Evolutionary conservation across 1,140 invertebrate genomes (phyloP).

Genomic region (Diprion similis): DNA sequence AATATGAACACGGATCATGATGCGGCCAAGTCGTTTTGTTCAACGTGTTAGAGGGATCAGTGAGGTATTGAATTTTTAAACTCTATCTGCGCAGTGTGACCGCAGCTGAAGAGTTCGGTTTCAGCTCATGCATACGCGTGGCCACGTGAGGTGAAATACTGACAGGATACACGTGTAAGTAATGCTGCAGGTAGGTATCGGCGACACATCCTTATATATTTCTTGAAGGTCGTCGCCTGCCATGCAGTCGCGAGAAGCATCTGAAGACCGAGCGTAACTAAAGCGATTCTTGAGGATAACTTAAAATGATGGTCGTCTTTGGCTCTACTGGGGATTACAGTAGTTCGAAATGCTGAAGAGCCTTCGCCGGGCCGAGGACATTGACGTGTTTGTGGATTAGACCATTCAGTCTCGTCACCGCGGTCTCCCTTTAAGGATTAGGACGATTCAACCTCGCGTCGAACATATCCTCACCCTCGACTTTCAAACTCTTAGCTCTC

Average conservation of each 20-base stretch:
- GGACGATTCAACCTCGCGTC: constrained; percentile 15
- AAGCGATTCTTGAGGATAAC: neutral
- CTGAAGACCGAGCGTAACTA: neutral
- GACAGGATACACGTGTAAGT: too few relatives aligned
- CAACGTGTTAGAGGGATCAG: neutral
- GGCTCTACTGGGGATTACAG: neutral
- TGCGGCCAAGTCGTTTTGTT: too few relatives aligned
- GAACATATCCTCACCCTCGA: neutral
- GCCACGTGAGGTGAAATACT: too few relatives aligned
- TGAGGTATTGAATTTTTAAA: neutral
- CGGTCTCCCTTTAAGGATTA: constrained; percentile 41
- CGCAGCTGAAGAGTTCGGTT: too few relatives aligned
- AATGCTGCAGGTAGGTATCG: too few relatives aligned
- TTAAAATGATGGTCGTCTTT: neutral
- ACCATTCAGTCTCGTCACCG: constrained; percentile 33
- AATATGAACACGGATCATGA: too few relatives aligned
- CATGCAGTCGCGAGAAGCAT: neutral
- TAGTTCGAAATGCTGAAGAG: constrained; percentile 28
- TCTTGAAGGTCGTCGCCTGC: neutral
- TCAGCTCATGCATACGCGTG: too few relatives aligned
- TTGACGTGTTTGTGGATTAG: constrained; percentile 52
- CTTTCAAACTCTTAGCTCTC: neutral
- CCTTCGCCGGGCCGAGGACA: constrained; percentile 15
- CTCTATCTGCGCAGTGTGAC: constrained; percentile 18
- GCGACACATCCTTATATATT: neutral